Evolutionary conservation across 2,888 invertebrate genomes (phyloP).

Genomic region (Zootermopsis nevadensis): DNA sequence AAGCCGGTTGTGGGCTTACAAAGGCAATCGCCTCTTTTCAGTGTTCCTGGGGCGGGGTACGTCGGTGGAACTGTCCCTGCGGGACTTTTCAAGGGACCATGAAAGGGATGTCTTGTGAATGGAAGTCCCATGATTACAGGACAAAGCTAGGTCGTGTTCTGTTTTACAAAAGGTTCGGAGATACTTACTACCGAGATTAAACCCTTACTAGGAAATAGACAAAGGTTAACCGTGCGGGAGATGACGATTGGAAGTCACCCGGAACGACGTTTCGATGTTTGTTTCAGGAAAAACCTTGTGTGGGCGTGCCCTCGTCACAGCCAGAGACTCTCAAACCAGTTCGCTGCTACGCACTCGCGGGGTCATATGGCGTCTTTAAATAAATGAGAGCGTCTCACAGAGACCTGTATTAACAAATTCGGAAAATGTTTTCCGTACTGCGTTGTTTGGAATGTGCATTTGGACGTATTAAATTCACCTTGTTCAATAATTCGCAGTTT

Average conservation of each 20-base stretch:
- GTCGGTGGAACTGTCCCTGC: background rate
- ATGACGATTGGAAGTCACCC: conserved; percentile 1
- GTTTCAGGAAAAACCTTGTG: background rate
- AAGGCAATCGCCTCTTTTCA: background rate
- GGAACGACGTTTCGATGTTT: background rate
- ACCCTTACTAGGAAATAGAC: conserved; percentile 9
- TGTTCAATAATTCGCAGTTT: too few species aligned
- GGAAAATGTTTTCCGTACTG: too few species aligned
- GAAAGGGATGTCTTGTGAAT: conserved; percentile 29
- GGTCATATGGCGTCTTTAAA: too few species aligned
- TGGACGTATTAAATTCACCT: too few species aligned
- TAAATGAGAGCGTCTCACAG: too few species aligned
- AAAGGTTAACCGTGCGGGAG: conserved; percentile 26
- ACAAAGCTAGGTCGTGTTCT: background rate
- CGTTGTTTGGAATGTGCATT: too few species aligned
- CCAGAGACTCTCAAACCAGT: background rate
- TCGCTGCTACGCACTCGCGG: too few species aligned
- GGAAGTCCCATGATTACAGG: conserved; percentile 19
- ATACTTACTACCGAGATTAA: conserved; percentile 10
- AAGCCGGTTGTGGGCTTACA: background rate
- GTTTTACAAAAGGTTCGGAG: background rate
- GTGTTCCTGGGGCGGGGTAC: background rate
- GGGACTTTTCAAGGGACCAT: conserved; percentile 6
- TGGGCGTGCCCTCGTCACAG: background rate
- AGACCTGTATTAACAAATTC: too few species aligned